Evolutionary conservation across 2,888 invertebrate genomes (phyloP), one percentile per base, ranked within the genome.

Genomic region (Apantesis nais): DNA sequence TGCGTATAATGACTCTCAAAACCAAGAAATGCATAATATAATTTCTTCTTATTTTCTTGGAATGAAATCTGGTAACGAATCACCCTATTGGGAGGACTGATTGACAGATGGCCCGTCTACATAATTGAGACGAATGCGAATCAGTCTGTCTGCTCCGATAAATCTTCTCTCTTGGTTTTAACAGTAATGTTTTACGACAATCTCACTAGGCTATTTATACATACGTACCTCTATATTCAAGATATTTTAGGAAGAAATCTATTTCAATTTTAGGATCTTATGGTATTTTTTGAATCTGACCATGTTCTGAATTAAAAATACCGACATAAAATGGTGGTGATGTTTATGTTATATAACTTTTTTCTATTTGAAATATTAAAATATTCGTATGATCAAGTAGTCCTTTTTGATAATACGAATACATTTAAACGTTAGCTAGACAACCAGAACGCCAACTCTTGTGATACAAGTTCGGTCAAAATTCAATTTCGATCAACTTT

Each of bases 111-210:
- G 92, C 88, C 93, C 88, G 94, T 94, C 94, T 85, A 73, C 78
- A 86, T 94, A 94, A 94, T 94, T 94, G 94, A 94, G 94, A 94
- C 86, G 91, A 90, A 94, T 94, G 92, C 82, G 90, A 87, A 79
- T 85, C 85, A 82, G 86, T 87, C 87, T 89, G 90, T 90, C 90
- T 90, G 80, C 83, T 74, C 75, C 84, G 87, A 90, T 91, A 90
- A 93, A 91, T 90, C 90, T 87, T 89, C 87, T 74, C 75, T 73
- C 74, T 70, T 75, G 74, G 78, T 78, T 83, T 83, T 88, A 88
- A 87, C 86, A 88, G 84, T 80, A 83, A 86, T 85, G 85, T 74
- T 74, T 68, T 7, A 58, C 58, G 29, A 29, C 2, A 58, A 58
- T 55, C 55, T 55, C 25, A 14, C 34, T 19, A 29, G 11, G 1